Evolutionary conservation across 2,113 vertebrate species (phyloP).

Genomic region (Cynopterus brachyotis): DNA sequence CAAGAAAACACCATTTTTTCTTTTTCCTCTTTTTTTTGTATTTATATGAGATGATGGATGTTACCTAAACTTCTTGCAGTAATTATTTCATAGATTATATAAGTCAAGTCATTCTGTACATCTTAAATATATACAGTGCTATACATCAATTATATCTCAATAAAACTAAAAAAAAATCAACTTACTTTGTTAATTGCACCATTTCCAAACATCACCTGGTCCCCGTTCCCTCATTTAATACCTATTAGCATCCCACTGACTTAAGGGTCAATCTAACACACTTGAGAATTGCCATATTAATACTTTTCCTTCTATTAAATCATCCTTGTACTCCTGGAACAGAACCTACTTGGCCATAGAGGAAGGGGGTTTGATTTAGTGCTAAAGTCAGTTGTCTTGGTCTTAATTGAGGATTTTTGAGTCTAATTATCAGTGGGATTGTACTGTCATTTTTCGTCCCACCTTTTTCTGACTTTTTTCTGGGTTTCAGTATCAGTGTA

Average conservation of each 20-base stretch:
- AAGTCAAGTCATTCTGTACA: background rate
- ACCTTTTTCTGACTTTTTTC: background rate
- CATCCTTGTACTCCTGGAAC: background rate
- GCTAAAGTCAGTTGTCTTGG: background rate
- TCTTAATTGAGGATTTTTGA: conserved; percentile 32
- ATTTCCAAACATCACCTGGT: background rate
- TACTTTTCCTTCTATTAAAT: background rate
- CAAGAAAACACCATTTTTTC: background rate
- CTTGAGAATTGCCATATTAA: background rate
- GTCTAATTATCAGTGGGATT: background rate
- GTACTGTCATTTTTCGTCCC: background rate
- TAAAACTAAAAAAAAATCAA: background rate
- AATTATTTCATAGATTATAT: background rate
- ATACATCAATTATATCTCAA: background rate
- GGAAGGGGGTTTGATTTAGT: background rate
- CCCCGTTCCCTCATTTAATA: background rate
- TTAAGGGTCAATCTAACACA: background rate
- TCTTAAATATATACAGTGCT: background rate
- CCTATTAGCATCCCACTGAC: background rate
- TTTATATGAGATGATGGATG: background rate
- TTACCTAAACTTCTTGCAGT: background rate
- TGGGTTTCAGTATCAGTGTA: background rate
- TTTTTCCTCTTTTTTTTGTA: background rate
- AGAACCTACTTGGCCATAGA: background rate
- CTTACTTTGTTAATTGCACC: background rate